Evolutionary conservation across 2,113 vertebrate species (phyloP).

Genomic region (Bubalus kerabau): DNA sequence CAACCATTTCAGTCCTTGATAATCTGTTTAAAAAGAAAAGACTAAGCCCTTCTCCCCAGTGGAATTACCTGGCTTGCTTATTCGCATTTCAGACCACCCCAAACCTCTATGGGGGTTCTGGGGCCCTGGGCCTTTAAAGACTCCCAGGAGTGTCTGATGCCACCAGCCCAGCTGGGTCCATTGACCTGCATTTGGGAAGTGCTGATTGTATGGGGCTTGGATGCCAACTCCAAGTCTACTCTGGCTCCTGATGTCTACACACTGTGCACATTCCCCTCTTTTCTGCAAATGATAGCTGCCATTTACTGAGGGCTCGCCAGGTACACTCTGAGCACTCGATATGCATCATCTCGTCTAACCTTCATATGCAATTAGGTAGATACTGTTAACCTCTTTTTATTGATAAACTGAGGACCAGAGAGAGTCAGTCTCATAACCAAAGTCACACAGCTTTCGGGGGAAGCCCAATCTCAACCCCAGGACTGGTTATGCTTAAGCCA

Average conservation of each 20-base stretch:
- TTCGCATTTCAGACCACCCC: not conserved
- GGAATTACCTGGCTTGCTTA: not conserved
- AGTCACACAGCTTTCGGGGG: not conserved
- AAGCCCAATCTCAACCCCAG: not conserved
- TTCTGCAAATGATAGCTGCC: not conserved
- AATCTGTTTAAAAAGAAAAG: not conserved
- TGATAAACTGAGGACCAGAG: not conserved
- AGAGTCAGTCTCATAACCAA: not conserved
- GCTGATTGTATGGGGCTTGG: not conserved
- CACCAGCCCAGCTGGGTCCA: no score
- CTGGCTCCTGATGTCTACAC: not conserved
- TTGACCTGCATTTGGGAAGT: not conserved
- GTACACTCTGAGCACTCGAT: accelerated
- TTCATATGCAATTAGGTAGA: not conserved
- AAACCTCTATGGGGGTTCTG: not conserved
- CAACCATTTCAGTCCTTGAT: not conserved
- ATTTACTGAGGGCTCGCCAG: accelerated
- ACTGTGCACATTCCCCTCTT: not conserved
- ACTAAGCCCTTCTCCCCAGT: not conserved
- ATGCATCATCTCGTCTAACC: accelerated
- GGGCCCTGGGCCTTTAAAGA: not conserved
- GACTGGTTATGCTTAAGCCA: not conserved
- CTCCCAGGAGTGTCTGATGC: not conserved
- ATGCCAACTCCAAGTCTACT: not conserved
- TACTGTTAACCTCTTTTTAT: not conserved